Evolutionary conservation across 2,888 invertebrate species (phyloP).

Genomic region (Smittia aterrima): DNA sequence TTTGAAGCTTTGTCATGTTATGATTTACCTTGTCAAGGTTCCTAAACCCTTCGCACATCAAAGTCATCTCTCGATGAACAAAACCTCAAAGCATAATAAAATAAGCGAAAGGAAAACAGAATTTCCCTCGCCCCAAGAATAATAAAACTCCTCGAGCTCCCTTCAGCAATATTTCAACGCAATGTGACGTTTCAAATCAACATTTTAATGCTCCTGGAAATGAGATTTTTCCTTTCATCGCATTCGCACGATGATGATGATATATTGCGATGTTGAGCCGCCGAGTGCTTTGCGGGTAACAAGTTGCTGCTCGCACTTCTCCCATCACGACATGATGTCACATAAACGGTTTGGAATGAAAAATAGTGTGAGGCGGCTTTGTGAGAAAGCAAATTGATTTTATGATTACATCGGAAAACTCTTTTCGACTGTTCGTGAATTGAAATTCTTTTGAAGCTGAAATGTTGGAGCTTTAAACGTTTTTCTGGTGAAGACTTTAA

Average conservation of each 20-base stretch:
- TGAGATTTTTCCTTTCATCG: constrained; percentile 18
- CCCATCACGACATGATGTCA: not conserved
- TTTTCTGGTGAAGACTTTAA: no score
- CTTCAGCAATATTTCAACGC: not conserved
- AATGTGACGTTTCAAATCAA: not conserved
- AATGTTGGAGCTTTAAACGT: not conserved
- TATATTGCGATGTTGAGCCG: constrained; percentile 4
- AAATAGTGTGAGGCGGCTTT: not conserved
- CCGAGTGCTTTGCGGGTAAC: constrained; percentile 26
- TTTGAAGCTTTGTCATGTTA: no score
- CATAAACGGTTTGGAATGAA: not conserved
- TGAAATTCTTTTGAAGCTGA: not conserved
- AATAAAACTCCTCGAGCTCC: no score
- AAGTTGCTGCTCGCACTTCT: constrained; percentile 21
- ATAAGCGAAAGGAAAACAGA: no score
- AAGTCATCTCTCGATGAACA: no score
- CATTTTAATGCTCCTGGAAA: constrained; percentile 8
- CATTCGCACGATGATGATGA: constrained; percentile 24
- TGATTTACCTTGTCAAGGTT: no score
- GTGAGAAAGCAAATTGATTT: constrained; percentile 22
- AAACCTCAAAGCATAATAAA: no score
- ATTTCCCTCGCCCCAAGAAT: no score
- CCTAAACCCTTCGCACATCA: no score
- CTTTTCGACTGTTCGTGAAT: not conserved
- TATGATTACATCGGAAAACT: constrained; percentile 18